Percentiles rank a stretch among this genome's conserved stretches.
phyloP scores from a whole-genome alignment of 2,797 vertebrate genomes.

The Gambusia yucatana region DNA sequence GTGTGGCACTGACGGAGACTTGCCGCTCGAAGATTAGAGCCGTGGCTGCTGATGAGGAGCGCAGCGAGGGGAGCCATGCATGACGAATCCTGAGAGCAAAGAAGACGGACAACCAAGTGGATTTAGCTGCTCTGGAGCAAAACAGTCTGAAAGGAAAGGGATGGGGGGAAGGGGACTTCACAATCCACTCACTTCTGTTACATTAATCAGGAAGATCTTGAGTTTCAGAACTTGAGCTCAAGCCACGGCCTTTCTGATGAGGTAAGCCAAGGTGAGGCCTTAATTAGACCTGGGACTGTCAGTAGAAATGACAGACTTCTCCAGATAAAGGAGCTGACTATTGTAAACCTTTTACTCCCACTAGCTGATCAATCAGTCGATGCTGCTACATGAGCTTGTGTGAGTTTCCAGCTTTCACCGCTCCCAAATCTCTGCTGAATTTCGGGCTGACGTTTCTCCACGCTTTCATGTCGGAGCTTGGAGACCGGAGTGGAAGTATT shows the following conservation, averaged over 20 bases:
- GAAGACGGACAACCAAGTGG: conserved; percentile 45
- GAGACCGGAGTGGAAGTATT: conserved; percentile 67
- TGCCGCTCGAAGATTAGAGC: conserved; percentile 70
- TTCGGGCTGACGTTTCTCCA: conserved; percentile 56
- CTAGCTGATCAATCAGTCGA: conserved; percentile 47
- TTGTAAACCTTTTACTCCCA: conserved; percentile 45
- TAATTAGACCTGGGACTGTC: conserved; percentile 43
- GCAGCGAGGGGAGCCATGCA: conserved; percentile 37
- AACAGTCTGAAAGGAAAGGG: conserved; percentile 15
- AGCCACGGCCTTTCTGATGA: conserved; percentile 62
- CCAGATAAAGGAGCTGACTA: conserved; percentile 61
- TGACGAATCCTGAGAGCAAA: conserved; percentile 64
- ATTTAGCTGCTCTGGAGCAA: conserved; percentile 32
- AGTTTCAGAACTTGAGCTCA: conserved; percentile 67
- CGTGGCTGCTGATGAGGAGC: conserved; percentile 54
- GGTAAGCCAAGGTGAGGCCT: conserved; percentile 51
- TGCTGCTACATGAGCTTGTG: conserved; percentile 44
- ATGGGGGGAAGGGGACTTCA: neutral
- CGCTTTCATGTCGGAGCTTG: conserved; percentile 72
- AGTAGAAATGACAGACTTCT: conserved; percentile 44
- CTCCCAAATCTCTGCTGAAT: conserved; percentile 59
- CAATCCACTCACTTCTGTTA: conserved; percentile 50
- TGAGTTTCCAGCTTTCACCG: conserved; percentile 38
- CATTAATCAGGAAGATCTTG: conserved; percentile 68
- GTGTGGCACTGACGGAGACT: conserved; percentile 66